Conservation (phyloP, 2,113 vertebrate genomes). For the Monarcha castaneiventris region DNA sequence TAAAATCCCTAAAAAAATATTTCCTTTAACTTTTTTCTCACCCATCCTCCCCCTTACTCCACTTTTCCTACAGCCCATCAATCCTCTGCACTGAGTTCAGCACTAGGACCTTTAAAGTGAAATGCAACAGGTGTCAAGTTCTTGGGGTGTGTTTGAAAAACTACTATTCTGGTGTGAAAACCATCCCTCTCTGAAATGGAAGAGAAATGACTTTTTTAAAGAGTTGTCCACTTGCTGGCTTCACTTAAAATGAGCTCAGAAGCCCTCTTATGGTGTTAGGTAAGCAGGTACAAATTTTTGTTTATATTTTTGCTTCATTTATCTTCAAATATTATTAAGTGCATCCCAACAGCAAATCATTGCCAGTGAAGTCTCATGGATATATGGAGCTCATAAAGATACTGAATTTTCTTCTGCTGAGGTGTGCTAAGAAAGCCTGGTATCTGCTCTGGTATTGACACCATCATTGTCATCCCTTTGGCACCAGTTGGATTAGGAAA, state of each 20-base stretch:
- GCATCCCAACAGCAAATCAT: background rate
- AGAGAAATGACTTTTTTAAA: background rate
- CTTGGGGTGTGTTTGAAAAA: background rate
- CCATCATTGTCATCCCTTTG: background rate
- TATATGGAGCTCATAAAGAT: background rate
- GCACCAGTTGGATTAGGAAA: background rate
- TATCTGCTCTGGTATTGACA: background rate
- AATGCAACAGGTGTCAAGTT: background rate
- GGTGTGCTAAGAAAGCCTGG: background rate
- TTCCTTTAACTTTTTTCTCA: background rate
- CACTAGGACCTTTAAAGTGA: background rate
- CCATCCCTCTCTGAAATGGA: background rate
- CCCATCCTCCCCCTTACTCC: background rate
- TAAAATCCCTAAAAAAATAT: background rate
- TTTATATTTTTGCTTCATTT: background rate
- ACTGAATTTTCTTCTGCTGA: background rate
- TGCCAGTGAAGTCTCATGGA: background rate
- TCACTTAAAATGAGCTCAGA: background rate
- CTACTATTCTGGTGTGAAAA: background rate
- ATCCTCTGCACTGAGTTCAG: background rate
- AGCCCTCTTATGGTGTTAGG: background rate
- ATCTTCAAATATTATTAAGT: background rate
- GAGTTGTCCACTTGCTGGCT: background rate
- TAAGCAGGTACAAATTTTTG: background rate
- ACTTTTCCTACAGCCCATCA: background rate